phyloP scores from a whole-genome alignment of 2,797 vertebrate genomes.

The Apodemus agrarius region DNA sequence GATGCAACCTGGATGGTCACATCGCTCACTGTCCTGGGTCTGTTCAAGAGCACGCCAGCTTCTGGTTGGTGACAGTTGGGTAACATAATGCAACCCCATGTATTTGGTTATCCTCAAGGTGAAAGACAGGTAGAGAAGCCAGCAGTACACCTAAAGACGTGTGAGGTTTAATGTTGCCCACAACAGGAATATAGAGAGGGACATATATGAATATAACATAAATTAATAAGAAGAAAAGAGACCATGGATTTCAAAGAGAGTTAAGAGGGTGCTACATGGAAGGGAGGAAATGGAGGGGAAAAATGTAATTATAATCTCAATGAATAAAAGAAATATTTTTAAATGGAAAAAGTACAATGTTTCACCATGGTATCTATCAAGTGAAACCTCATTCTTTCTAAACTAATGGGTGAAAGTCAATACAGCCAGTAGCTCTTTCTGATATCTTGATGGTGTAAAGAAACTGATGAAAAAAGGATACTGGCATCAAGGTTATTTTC shows the following conservation, averaged over 20 bases:
- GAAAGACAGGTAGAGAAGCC: not conserved
- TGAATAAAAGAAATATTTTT: not conserved
- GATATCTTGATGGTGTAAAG: not conserved
- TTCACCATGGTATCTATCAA: slow-evolving; percentile 10
- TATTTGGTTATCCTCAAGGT: not conserved
- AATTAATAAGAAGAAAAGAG: not conserved
- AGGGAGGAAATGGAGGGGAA: not conserved
- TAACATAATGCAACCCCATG: not conserved
- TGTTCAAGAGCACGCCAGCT: not conserved
- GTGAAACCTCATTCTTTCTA: slow-evolving; percentile 21
- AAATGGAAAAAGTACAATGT: not conserved
- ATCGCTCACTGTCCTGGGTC: not conserved
- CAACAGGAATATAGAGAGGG: not conserved
- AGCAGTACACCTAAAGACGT: slow-evolving; percentile 1
- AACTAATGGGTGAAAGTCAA: slow-evolving; percentile 34
- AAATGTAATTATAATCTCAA: not conserved
- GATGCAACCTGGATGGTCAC: not conserved
- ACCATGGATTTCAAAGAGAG: not conserved
- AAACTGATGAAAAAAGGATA: not conserved
- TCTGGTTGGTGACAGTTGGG: not conserved
- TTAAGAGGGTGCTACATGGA: no score
- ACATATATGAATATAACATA: no score
- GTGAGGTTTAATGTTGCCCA: slow-evolving; percentile 14
- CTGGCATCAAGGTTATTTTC: not conserved
- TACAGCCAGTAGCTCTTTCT: not conserved